Percentiles rank a stretch among this genome's conserved stretches.
Conservation (phyloP, 2,888 invertebrate species). For the Megastigmus dorsalis region DNA sequence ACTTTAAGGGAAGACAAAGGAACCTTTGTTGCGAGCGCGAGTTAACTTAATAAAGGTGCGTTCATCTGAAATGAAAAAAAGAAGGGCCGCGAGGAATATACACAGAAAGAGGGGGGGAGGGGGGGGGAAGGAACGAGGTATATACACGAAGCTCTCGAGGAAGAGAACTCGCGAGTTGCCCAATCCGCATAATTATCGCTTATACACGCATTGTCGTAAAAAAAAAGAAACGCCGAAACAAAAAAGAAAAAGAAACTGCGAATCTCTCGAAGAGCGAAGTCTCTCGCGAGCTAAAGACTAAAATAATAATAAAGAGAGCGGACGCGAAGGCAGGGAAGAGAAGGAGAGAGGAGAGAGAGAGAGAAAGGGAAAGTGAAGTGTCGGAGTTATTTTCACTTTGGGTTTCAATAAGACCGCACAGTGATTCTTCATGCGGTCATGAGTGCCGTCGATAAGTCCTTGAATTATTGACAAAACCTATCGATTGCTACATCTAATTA, state of each 20-base stretch:
- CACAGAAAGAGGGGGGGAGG: constrained; percentile 5
- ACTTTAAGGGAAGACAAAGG: constrained; percentile 40
- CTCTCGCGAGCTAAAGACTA: constrained; percentile 3
- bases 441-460: too few species aligned
- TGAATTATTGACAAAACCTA: constrained; percentile 36
- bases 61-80: constrained; percentile 10
- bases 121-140: too few species aligned
- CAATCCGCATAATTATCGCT: constrained; percentile 52
- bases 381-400: constrained; percentile 33
- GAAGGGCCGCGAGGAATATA: too few species aligned
- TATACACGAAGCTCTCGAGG: neutral
- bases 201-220: constrained; percentile 38
- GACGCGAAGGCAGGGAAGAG: neutral
- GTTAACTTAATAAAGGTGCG: constrained; percentile 28
- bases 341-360: constrained; percentile 8
- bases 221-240: constrained; percentile 19
- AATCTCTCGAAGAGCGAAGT: neutral
- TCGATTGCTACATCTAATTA: too few species aligned
- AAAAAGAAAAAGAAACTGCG: constrained; percentile 9
- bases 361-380: constrained; percentile 42
- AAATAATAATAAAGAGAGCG: constrained; percentile 18
- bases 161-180: constrained; percentile 22
- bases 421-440: too few species aligned
- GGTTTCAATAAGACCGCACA: constrained; percentile 37
- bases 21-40: constrained; percentile 5